phyloP scores from a whole-genome alignment of 1,140 invertebrate species.

The Andrena cerasifolii region DNA sequence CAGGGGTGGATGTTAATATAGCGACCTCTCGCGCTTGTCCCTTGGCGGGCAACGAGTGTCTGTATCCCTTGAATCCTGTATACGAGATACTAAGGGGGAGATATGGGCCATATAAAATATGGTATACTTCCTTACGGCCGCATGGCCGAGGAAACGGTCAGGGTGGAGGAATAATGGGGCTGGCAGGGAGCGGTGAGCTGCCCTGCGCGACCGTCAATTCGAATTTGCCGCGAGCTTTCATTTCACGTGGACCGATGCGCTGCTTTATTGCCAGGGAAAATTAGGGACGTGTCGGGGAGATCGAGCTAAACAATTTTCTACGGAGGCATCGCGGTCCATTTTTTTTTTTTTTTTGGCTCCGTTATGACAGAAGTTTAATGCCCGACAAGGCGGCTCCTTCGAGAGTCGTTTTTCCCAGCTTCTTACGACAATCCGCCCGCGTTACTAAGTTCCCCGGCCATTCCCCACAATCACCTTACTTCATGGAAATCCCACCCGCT shows the following conservation, averaged over 20 bases:
- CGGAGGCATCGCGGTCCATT: not conserved
- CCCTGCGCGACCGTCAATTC: not conserved
- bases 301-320: not conserved
- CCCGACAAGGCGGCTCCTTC: not conserved
- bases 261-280: too few relatives aligned
- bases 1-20: too few relatives aligned
- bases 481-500: conserved; percentile 10
- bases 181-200: not conserved
- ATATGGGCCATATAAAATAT: conserved; percentile 24
- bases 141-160: conserved; percentile 11
- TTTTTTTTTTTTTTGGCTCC: not conserved
- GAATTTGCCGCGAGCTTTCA: not conserved
- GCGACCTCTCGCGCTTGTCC: not conserved
- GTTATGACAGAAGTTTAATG: conserved; percentile 30
- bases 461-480: not conserved
- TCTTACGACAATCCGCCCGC: not conserved
- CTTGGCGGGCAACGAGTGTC: not conserved
- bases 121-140: conserved; percentile 10
- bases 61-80: conserved; percentile 31
- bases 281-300: not conserved
- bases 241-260: not conserved
- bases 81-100: conserved; percentile 38
- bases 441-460: not conserved
- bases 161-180: not conserved
- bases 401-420: conserved; percentile 2